Conservation (phyloP, 2,888 invertebrate genomes). For the Glaucopsyche alexis region DNA sequence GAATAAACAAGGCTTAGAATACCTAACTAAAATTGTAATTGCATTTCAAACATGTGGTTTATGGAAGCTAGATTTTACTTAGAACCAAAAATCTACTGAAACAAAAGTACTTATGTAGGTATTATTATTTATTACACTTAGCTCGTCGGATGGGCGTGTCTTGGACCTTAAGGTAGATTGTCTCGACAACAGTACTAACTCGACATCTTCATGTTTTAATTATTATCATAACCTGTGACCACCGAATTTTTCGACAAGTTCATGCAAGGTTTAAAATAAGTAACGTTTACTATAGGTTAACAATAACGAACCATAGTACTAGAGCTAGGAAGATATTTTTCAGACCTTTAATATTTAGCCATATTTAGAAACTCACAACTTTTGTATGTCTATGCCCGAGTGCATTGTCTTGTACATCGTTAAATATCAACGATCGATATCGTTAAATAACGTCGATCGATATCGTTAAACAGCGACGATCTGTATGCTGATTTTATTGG, state of each 20-base stretch:
- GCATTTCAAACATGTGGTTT: neutral
- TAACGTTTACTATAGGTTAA: neutral
- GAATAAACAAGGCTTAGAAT: neutral
- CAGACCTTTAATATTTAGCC: neutral
- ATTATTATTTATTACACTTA: too few species aligned
- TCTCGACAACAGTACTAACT: too few species aligned
- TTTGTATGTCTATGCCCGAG: neutral
- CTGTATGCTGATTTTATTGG: neutral
- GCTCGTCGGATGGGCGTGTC: too few species aligned
- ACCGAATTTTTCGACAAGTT: neutral
- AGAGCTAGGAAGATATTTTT: too few species aligned
- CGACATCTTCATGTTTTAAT: too few species aligned
- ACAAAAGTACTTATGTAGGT: too few species aligned
- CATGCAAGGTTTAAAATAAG: neutral
- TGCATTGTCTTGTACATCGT: neutral
- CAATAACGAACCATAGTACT: neutral
- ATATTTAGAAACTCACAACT: neutral
- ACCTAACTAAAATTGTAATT: neutral
- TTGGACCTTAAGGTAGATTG: too few species aligned
- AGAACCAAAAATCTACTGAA: too few species aligned
- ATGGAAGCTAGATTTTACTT: neutral
- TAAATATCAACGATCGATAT: neutral
- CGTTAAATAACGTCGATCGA: neutral
- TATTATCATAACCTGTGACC: neutral
- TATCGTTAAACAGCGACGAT: neutral